Base-by-base conservation (phyloP, 2,113 vertebrate genomes). In the Platysteira castanea region DNA sequence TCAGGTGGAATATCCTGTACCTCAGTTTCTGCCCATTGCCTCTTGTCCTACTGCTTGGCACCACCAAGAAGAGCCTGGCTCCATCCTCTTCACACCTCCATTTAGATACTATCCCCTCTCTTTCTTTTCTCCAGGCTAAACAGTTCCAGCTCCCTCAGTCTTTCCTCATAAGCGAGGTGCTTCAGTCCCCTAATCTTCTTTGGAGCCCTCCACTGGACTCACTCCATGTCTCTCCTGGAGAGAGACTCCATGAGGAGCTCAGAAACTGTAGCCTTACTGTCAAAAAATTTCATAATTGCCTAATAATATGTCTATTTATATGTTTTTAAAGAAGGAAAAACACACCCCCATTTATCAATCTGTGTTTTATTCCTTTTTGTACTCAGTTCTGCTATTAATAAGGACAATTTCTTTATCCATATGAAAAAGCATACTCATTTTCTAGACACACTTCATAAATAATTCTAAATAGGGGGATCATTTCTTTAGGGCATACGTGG, bases 351-450 rank as follows among this genome's bases (percentile, higher is more conserved):
- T 53, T 49, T 79, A 22, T 47, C 50, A 57, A 37, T 59, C 23
- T 20, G 17, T 56, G 14, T 16, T 81, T 91, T 35, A 86, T 42
- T 75, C n/a, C 50, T 82, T 89, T 80, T 84, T 95, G 65, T 30
- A 83, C 68, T 79, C 16, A 87, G 35, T 69, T 64, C 68, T 79
- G 67, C 39, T 87, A 94, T 77, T 54, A 75, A 26, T 49, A 69
- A 91, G 79, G 64, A 50, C 24, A 60, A 69, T 35, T 65, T 92
- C 33, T 52, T 69, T 88, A 71, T 87, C 30, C 63, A 83, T 78
- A 75, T 94, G 65, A 89, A 83, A 91, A 91, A 67, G 46, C 65
- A 23, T 54, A 77, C 50, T 92, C 10, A 69, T 97, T 96, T 97
- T 93, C 54, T 80, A 80, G 80, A 93, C 24, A 80, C 31, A 79